Percentiles rank a stretch among this genome's conserved stretches.
phyloP scores from a whole-genome alignment of 2,797 vertebrate species.

The Luscinia megarhynchos region DNA sequence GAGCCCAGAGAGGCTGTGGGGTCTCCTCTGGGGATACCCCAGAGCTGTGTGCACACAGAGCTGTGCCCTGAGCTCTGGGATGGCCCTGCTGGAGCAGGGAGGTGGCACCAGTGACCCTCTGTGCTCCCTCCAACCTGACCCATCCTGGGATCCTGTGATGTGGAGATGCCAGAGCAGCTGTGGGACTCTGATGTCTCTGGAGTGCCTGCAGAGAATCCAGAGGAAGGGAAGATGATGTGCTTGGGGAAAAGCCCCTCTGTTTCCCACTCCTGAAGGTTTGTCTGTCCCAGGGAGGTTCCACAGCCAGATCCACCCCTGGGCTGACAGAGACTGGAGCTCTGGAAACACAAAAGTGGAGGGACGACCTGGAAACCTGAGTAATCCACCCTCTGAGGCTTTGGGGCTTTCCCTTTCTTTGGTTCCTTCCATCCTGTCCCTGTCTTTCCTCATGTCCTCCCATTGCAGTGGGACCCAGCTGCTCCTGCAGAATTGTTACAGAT shows the following conservation, averaged over 20 bases:
- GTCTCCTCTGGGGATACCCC: background rate
- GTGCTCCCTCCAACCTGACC: fast-evolving
- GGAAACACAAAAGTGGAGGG: background rate
- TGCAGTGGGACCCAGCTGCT: background rate
- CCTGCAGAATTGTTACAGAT: background rate
- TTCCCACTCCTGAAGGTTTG: background rate
- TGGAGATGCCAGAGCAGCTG: background rate
- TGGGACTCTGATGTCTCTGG: background rate
- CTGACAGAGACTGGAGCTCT: background rate
- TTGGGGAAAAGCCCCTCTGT: background rate
- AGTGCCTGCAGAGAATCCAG: background rate
- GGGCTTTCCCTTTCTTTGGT: background rate
- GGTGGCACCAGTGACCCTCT: background rate
- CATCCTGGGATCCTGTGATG: fast-evolving
- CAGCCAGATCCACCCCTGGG: fast-evolving
- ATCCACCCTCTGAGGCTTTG: background rate
- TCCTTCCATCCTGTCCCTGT: background rate
- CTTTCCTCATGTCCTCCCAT: background rate
- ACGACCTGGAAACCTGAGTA: background rate
- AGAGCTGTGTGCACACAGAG: background rate
- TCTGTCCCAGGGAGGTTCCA: background rate
- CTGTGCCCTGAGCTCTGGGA: background rate
- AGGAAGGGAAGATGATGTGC: background rate
- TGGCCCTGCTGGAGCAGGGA: background rate
- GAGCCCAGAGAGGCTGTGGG: background rate